Evolutionary conservation across 2,888 invertebrate species (phyloP).

Genomic region (Hoplodrina ambigua): DNA sequence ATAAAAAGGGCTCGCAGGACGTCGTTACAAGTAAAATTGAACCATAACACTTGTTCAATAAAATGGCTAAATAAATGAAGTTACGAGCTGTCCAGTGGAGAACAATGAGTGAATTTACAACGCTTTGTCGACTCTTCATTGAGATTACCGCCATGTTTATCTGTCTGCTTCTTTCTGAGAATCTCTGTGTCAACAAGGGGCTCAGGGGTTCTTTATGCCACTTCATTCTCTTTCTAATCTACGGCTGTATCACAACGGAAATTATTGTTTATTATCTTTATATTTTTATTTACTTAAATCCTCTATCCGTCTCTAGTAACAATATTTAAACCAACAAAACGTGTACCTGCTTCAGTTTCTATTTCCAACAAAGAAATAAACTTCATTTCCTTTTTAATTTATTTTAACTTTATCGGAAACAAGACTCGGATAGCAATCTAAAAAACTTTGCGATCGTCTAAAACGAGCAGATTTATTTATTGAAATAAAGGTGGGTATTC

Average conservation of each 20-base stretch:
- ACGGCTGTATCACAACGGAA: not conserved
- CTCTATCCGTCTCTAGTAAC: not conserved
- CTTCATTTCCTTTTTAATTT: constrained; percentile 11
- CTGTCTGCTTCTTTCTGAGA: constrained; percentile 34
- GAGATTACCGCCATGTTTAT: constrained; percentile 56
- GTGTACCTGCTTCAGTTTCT: not conserved
- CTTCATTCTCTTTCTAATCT: constrained; percentile 35
- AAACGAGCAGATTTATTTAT: constrained; percentile 59
- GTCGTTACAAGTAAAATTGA: constrained; percentile 26
- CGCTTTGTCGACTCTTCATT: constrained; percentile 53
- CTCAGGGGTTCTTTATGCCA: constrained; percentile 38
- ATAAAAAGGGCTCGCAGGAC: constrained; percentile 6
- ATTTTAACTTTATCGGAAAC: constrained; percentile 8
- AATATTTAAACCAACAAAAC: not conserved
- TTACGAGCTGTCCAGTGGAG: constrained; percentile 41
- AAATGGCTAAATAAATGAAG: constrained; percentile 49
- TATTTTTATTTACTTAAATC: constrained; percentile 14
- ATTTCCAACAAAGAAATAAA: constrained; percentile 8
- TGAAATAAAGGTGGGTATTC: constrained; percentile 50
- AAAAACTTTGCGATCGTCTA: constrained; percentile 19
- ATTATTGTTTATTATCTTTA: constrained; percentile 19
- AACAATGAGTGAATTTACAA: constrained; percentile 58
- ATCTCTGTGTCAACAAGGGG: constrained; percentile 41
- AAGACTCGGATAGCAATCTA: constrained; percentile 14
- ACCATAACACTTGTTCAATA: constrained; percentile 38